Evolutionary conservation across 2,888 invertebrate species (phyloP).

Genomic region (Bellardia bayeri): DNA sequence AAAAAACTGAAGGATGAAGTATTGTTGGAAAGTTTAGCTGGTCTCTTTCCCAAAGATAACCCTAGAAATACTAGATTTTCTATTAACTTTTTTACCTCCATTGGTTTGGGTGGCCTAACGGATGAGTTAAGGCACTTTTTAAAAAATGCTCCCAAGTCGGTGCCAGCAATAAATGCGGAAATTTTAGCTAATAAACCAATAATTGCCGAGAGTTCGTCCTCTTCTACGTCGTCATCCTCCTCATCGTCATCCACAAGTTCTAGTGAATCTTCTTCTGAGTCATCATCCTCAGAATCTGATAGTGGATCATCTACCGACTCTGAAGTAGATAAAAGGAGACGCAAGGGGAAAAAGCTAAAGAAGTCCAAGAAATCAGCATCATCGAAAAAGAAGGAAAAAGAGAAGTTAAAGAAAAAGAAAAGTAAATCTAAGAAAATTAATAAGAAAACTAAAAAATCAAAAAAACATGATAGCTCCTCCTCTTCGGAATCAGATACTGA

Average conservation of each 20-base stretch:
- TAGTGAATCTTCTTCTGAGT: slow-evolving; percentile 70
- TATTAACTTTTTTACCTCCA: slow-evolving; percentile 98
- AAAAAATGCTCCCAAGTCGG: slow-evolving; percentile 85
- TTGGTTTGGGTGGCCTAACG: slow-evolving; percentile 97
- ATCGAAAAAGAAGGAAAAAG: slow-evolving; percentile 47
- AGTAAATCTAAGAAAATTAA: slow-evolving; percentile 75
- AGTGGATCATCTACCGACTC: slow-evolving; percentile 77
- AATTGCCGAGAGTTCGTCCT: slow-evolving; percentile 70
- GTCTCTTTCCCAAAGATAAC: slow-evolving; percentile 97
- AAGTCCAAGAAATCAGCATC: slow-evolving; percentile 68
- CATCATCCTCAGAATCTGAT: slow-evolving; percentile 72
- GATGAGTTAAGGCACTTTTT: slow-evolving; percentile 95
- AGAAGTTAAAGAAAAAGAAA: slow-evolving; percentile 70
- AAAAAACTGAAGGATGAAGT: slow-evolving; percentile 95
- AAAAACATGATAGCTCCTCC: slow-evolving; percentile 55
- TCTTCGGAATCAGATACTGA: slow-evolving; percentile 63
- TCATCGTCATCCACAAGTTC: slow-evolving; percentile 65
- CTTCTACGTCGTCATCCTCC: slow-evolving; percentile 69
- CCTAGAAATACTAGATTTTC: slow-evolving; percentile 98
- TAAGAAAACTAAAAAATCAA: slow-evolving; percentile 72
- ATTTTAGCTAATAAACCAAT: slow-evolving; percentile 79
- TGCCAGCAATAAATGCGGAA: slow-evolving; percentile 82
- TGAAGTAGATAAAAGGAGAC: slow-evolving; percentile 63
- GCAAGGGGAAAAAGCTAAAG: slow-evolving; percentile 69
- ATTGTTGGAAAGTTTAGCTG: slow-evolving; percentile 93